Base-by-base conservation (phyloP, 2,113 vertebrate species). In the Azemiops feae region DNA sequence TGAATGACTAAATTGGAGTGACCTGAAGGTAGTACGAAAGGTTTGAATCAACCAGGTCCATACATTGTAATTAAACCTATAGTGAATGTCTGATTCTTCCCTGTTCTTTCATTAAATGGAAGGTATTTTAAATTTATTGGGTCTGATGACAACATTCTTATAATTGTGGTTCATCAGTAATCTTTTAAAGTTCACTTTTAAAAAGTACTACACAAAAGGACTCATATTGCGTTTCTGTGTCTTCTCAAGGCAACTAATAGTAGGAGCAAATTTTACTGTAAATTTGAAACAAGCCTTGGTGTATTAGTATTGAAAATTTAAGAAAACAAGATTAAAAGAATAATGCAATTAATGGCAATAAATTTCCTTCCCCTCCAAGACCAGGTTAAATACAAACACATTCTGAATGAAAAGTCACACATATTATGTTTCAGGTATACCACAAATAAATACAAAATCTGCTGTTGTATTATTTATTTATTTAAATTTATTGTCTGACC, bases 11-110 rank as follows among this genome's bases (percentile, higher is more conserved):
- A 96, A 97, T 11, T 94, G 96, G 95, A 96, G 94, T 30, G 93
- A 95, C 94, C 96, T 95, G 94, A 92, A 94, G 91, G 20, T 88
- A 95, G 94, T 92, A 95, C 64, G 95, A 96, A 96, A 94, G 92
- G 86, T 97, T 96, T 95, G 94, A 97, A 97, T 95, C 93, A 20
- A 94, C 93, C 95, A 96, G 90, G 74, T 81, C 74, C 74, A 22
- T 22, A 97, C 97, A 97, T 94, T 95, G 94, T 91, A 96, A 97
- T 94, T 95, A 96, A 96, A 97, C 43, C 53, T 60, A 64, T 92
- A 95, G 95, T 93, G 94, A 93, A 47, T 95, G 87, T 95, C 97
- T 95, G 93, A 94, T 85, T 95, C 89, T 93, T 86, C 86, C 92
- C n/a, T 0, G 25, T 92, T 95, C 91, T 94, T 93, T 95, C 91